phyloP scores from a whole-genome alignment of 2,888 invertebrate genomes.

The Cancer borealis region DNA sequence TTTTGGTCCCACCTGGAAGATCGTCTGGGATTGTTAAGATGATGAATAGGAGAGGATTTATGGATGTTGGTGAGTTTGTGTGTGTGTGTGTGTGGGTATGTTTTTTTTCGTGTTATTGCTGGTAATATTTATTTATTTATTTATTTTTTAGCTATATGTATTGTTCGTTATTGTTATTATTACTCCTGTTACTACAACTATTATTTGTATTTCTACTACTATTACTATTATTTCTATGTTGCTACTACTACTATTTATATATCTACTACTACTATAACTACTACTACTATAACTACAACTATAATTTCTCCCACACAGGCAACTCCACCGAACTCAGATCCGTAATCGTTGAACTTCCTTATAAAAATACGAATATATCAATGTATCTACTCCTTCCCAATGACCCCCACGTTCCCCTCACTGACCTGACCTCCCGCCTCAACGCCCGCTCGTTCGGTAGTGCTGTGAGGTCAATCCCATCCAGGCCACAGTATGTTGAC shows the following conservation, averaged over 20 bases:
- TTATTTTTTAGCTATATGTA: too few species aligned
- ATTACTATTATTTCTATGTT: neutral
- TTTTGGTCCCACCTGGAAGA: constrained; percentile 33
- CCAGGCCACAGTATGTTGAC: neutral
- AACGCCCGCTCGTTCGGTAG: neutral
- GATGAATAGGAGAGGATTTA: constrained; percentile 42
- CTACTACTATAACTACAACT: neutral
- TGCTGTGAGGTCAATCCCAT: neutral
- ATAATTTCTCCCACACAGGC: constrained; percentile 79
- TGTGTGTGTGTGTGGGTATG: neutral
- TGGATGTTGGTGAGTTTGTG: constrained; percentile 34
- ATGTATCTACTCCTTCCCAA: constrained; percentile 78
- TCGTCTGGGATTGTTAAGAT: constrained; percentile 48
- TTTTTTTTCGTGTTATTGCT: neutral
- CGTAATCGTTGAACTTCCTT: constrained; percentile 78
- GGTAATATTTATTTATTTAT: too few species aligned
- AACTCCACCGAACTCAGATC: constrained; percentile 68
- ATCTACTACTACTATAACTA: neutral
- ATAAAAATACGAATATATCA: constrained; percentile 77
- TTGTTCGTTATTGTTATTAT: too few species aligned
- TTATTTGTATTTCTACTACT: neutral
- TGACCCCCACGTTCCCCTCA: neutral
- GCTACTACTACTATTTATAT: too few species aligned
- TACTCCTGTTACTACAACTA: too few species aligned
- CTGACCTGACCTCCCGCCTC: constrained; percentile 21